Percentiles rank a stretch among this genome's conserved stretches.
These are phyloP conservation scores for Tanytarsus gracilentus DNA, from an alignment of 2,888 invertebrate species.

Conservation along the genomic window DNA sequence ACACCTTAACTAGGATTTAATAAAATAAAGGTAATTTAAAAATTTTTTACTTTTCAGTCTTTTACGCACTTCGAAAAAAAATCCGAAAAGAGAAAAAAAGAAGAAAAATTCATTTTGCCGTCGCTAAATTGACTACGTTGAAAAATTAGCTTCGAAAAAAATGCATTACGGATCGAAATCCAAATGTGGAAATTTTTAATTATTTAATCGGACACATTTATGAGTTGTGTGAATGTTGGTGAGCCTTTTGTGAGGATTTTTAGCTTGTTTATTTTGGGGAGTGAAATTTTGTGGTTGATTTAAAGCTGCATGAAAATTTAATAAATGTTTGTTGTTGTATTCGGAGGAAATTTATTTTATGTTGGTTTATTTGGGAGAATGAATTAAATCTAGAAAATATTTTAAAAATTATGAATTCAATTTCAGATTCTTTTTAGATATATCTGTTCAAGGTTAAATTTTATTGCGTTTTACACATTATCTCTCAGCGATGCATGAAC, in stretches of 20 bases:
- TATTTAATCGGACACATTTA: conserved; percentile 28
- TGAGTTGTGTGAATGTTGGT: conserved; percentile 7
- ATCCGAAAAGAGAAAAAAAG: background rate
- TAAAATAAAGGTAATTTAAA: background rate
- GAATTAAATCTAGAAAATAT: too few relatives aligned
- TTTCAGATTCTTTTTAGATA: too few relatives aligned
- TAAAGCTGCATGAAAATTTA: too few relatives aligned
- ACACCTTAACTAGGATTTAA: too few relatives aligned
- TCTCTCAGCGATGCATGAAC: too few relatives aligned
- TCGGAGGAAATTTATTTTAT: too few relatives aligned
- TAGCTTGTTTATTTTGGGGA: background rate
- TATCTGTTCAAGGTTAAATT: too few relatives aligned
- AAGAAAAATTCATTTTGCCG: conserved; percentile 12
- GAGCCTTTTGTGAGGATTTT: background rate
- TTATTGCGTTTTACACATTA: too few relatives aligned
- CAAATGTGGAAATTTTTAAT: conserved; percentile 20
- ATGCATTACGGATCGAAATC: background rate
- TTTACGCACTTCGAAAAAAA: too few relatives aligned
- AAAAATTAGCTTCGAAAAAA: background rate
- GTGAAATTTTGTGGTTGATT: background rate
- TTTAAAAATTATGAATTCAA: too few relatives aligned
- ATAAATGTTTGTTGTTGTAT: too few relatives aligned
- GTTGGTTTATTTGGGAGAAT: too few relatives aligned
- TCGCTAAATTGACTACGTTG: conserved; percentile 16
- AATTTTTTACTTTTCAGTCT: background rate